These are phyloP conservation scores for Cynaeus angustus DNA, from an alignment of 2,888 invertebrate genomes.

Conservation along the genomic window DNA sequence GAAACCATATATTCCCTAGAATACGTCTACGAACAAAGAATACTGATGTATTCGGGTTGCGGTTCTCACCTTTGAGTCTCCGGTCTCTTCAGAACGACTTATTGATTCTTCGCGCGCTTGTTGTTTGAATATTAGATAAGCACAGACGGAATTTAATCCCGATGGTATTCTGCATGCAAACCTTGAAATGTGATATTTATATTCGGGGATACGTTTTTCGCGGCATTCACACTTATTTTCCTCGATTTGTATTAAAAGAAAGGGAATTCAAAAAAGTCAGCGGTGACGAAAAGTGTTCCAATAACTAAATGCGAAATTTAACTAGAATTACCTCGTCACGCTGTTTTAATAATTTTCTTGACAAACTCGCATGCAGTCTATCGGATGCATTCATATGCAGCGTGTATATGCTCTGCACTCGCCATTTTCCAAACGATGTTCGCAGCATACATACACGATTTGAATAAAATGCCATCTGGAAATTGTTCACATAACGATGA, in stretches of 20 bases:
- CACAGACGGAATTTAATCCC: slow-evolving; percentile 66
- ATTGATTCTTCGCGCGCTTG: slow-evolving; percentile 66
- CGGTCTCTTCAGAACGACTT: slow-evolving; percentile 58
- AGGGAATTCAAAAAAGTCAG: slow-evolving; percentile 4
- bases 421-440: slow-evolving; percentile 64
- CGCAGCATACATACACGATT: slow-evolving; percentile 61
- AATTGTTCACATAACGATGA: slow-evolving; percentile 9
- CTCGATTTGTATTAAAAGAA: slow-evolving; percentile 17
- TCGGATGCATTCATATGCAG: slow-evolving; percentile 63
- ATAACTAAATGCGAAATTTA: no score
- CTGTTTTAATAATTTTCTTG: not conserved
- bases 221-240: slow-evolving; percentile 56
- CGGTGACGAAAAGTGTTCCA: not conserved
- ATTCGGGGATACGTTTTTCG: slow-evolving; percentile 52
- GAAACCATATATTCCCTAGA: slow-evolving; percentile 56
- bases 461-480: slow-evolving; percentile 59
- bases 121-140: slow-evolving; percentile 68
- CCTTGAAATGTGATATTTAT: slow-evolving; percentile 63
- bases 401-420: slow-evolving; percentile 60
- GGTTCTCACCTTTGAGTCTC: slow-evolving; percentile 54
- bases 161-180: slow-evolving; percentile 61
- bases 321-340: no score
- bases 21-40: slow-evolving; percentile 56
- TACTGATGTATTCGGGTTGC: slow-evolving; percentile 57
- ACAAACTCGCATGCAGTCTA: slow-evolving; percentile 39